A percentile compares a stretch with the other conserved stretches of the same genome.
Conservation (phyloP, 2,888 invertebrate genomes). For the Drosophila kuntzei region DNA sequence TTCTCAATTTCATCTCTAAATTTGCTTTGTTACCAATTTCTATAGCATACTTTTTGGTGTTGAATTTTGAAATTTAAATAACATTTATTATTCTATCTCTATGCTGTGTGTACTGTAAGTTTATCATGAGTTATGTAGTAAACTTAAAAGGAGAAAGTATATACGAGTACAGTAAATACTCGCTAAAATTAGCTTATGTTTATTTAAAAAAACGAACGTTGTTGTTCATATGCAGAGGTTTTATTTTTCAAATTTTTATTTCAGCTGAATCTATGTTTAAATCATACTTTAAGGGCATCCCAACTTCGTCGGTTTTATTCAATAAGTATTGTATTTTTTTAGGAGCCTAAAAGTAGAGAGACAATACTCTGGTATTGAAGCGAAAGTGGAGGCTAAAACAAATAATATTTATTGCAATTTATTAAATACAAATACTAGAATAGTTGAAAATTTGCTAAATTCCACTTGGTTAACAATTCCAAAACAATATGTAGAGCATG, state of each 20-base stretch:
- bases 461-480: not conserved
- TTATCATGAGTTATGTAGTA: not conserved
- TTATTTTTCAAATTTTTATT: too few relatives aligned
- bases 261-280: not conserved
- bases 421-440: not conserved
- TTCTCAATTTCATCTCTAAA: not conserved
- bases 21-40: not conserved
- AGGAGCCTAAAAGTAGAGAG: not conserved
- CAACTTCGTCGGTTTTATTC: not conserved
- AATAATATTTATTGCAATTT: not conserved
- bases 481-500: not conserved
- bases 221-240: too few relatives aligned
- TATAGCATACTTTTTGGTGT: not conserved
- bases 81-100: not conserved
- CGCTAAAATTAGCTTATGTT: too few relatives aligned
- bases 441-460: not conserved
- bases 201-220: too few relatives aligned
- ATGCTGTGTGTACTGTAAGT: not conserved
- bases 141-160: not conserved
- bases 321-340: not conserved
- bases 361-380: not conserved
- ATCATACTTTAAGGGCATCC: not conserved
- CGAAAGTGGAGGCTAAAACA: not conserved
- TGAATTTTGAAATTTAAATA: not conserved
- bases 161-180: too few relatives aligned